A percentile compares a stretch with the other conserved stretches of the same genome.
Evolutionary conservation across 2,113 vertebrate species (phyloP).

Genomic region (Pelecanoides urinatrix): DNA sequence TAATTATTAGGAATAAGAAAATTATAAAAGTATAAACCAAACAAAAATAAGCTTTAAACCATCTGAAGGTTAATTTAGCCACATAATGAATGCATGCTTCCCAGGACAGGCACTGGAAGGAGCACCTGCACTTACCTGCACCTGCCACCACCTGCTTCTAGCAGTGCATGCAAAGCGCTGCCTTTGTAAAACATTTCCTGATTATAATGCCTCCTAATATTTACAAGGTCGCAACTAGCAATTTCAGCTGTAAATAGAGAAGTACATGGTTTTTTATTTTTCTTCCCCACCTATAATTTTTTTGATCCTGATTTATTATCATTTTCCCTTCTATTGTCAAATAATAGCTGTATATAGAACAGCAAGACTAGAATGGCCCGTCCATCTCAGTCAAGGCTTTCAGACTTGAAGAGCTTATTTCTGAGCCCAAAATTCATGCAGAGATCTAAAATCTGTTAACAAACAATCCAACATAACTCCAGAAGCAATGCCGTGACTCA

Average conservation of each 20-base stretch:
- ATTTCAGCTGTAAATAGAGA: neutral
- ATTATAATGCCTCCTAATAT: neutral
- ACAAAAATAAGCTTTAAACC: neutral
- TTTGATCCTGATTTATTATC: neutral
- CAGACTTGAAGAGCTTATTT: neutral
- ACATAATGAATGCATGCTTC: neutral
- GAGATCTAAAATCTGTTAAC: neutral
- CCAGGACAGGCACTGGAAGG: neutral
- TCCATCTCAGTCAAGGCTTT: neutral
- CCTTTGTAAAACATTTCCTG: neutral
- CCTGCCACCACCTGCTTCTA: neutral
- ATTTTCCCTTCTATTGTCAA: neutral
- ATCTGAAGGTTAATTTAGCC: neutral
- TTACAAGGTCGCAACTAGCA: neutral
- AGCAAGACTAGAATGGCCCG: rapidly evolving
- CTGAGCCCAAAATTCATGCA: neutral
- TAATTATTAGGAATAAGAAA: neutral
- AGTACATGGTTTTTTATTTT: neutral
- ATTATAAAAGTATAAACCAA: neutral
- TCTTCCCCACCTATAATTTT: neutral
- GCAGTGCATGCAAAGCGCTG: neutral
- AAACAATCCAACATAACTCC: neutral
- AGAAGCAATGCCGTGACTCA: neutral
- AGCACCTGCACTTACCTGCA: neutral
- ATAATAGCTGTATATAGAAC: neutral